Evolutionary conservation across 2,797 vertebrate genomes (phyloP).

Genomic region (Poeciliopsis turneri): DNA sequence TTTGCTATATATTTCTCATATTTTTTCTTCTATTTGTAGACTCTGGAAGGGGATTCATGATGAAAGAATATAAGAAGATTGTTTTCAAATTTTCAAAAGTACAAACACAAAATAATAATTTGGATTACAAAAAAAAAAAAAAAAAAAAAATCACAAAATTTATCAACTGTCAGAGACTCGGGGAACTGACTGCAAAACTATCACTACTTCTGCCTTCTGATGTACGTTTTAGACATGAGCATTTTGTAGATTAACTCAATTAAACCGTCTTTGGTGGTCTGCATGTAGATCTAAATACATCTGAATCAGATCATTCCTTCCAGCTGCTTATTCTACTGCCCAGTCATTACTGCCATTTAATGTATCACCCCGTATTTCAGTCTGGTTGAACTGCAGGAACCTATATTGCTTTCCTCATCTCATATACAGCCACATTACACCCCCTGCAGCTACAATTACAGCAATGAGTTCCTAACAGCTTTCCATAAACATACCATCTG

Average conservation of each 20-base stretch:
- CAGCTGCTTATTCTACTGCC: neutral
- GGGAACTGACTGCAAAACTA: neutral
- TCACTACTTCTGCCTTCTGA: neutral
- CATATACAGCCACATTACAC: constrained; percentile 5
- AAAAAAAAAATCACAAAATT: neutral
- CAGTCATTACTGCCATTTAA: neutral
- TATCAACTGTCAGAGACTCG: neutral
- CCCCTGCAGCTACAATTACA: constrained; percentile 37
- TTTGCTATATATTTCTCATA: too few relatives aligned
- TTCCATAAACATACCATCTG: constrained; percentile 21
- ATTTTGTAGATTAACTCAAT: neutral
- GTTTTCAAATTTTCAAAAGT: too few relatives aligned
- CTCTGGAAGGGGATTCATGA: too few relatives aligned
- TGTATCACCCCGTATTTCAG: neutral
- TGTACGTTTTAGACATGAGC: neutral
- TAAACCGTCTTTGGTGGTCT: neutral
- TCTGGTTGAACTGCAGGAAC: neutral
- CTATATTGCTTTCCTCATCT: constrained; percentile 8
- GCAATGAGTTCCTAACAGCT: constrained; percentile 25
- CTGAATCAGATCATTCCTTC: neutral
- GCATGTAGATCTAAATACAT: neutral
- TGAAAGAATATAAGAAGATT: too few relatives aligned
- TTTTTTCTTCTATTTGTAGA: too few relatives aligned
- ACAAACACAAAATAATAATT: too few relatives aligned
- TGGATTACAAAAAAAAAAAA: too few relatives aligned